Percentiles rank a stretch among this genome's conserved stretches.
These are phyloP conservation scores for Coptodon bakossiorum DNA, from an alignment of 2,113 vertebrate genomes.

Conservation along the genomic window DNA sequence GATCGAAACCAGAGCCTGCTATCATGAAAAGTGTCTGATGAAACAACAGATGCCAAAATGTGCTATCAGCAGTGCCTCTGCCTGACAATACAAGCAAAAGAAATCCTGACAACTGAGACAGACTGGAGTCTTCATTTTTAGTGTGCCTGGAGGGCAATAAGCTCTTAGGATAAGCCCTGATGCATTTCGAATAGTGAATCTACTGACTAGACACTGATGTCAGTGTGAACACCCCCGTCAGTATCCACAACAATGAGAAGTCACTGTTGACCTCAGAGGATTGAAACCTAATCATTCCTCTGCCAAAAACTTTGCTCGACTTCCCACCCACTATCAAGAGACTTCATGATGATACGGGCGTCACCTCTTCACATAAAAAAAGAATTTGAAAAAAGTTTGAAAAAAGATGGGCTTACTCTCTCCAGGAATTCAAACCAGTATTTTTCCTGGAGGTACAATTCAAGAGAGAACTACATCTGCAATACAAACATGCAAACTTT, in stretches of 20 bases:
- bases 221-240: not conserved
- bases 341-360: constrained; percentile 17
- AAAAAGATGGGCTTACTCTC: not conserved
- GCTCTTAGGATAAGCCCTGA: not conserved
- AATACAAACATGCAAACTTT: not conserved
- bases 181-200: not conserved
- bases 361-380: not conserved
- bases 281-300: not conserved
- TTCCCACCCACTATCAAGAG: constrained; percentile 42
- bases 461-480: not conserved
- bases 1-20: not conserved
- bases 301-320: constrained; percentile 19
- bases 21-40: not conserved
- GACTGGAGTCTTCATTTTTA: not conserved
- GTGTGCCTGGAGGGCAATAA: not conserved
- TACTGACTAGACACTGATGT: not conserved
- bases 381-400: not conserved
- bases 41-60: not conserved
- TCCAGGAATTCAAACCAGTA: not conserved
- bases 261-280: constrained; percentile 15
- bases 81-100: not conserved
- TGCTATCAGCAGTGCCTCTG: not conserved
- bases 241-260: not conserved
- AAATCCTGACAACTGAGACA: not conserved
- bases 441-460: not conserved